phyloP scores from a whole-genome alignment of 1,140 invertebrate genomes.

The Drosophila ohnishii region DNA sequence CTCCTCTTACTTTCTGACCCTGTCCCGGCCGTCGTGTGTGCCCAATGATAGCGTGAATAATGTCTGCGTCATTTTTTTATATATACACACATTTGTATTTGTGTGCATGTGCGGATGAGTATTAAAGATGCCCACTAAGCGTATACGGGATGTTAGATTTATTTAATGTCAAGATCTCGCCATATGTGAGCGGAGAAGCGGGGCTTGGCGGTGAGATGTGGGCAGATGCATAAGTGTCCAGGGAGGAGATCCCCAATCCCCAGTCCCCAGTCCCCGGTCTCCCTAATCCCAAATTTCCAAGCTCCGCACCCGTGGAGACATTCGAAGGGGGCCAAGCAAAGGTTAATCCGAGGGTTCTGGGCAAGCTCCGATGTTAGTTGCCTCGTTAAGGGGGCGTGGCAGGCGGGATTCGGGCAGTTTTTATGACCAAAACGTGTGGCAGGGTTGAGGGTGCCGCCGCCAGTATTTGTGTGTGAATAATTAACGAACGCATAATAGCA shows the following conservation, averaged over 20 bases:
- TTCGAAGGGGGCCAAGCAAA: slow-evolving; percentile 42
- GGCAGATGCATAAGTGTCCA: slow-evolving; percentile 66
- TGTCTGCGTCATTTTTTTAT: slow-evolving; percentile 76
- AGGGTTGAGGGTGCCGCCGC: slow-evolving; percentile 6
- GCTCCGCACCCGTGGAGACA: slow-evolving; percentile 43
- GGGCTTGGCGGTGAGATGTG: slow-evolving; percentile 3
- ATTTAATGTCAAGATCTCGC: slow-evolving; percentile 76
- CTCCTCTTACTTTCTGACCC: slow-evolving; percentile 3
- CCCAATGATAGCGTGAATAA: slow-evolving; percentile 80
- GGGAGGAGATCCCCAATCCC: slow-evolving; percentile 34
- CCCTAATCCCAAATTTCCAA: slow-evolving; percentile 17
- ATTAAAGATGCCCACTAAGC: slow-evolving; percentile 77
- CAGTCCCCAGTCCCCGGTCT: slow-evolving; percentile 5
- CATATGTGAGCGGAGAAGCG: slow-evolving; percentile 45
- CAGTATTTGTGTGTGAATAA: slow-evolving; percentile 71
- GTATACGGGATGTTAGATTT: slow-evolving; percentile 74
- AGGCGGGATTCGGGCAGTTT: slow-evolving; percentile 54
- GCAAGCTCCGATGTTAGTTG: slow-evolving; percentile 45
- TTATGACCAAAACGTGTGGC: slow-evolving; percentile 75
- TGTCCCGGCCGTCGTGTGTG: slow-evolving; percentile 28
- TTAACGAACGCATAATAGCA: slow-evolving; percentile 80
- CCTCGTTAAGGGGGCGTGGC: slow-evolving; percentile 72
- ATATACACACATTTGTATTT: slow-evolving; percentile 21
- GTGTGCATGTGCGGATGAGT: slow-evolving; percentile 45
- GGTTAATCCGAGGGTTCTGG: slow-evolving; percentile 57